These are phyloP conservation scores for Ryuthela nishihirai DNA, from an alignment of 2,888 invertebrate genomes.

Conservation along the genomic window DNA sequence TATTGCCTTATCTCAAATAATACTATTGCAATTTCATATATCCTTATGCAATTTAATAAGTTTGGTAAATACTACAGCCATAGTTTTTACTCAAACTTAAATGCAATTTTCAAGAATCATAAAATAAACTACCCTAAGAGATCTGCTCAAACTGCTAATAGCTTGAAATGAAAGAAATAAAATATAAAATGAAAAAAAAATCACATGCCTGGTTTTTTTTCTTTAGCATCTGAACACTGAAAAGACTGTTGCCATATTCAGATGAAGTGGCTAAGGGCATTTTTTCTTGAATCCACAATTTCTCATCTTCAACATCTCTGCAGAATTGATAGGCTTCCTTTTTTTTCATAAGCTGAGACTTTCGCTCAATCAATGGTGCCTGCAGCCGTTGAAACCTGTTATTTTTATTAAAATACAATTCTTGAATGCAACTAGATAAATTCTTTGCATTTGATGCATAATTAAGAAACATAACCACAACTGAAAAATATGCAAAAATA, in stretches of 20 bases:
- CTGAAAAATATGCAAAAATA: too few relatives aligned
- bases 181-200: neutral
- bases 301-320: constrained; percentile 97
- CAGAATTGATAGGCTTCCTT: constrained; percentile 95
- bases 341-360: constrained; percentile 89
- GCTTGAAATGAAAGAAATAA: neutral
- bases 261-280: constrained; percentile 87
- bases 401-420: neutral
- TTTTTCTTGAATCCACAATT: constrained; percentile 96
- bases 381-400: constrained; percentile 80
- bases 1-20: too few relatives aligned
- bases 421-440: neutral
- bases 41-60: too few relatives aligned
- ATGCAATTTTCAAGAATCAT: too few relatives aligned
- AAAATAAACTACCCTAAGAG: too few relatives aligned
- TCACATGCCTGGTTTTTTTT: constrained; percentile 78
- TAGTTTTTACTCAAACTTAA: too few relatives aligned
- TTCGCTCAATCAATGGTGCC: constrained; percentile 83
- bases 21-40: too few relatives aligned
- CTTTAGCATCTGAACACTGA: constrained; percentile 95
- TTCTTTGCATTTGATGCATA: too few relatives aligned
- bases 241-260: constrained; percentile 94
- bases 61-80: too few relatives aligned
- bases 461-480: too few relatives aligned
- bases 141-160: too few relatives aligned